Percentiles rank a stretch among this genome's conserved stretches.
Evolutionary conservation across 2,888 invertebrate genomes (phyloP).

Genomic region (Copidosoma aretas): DNA sequence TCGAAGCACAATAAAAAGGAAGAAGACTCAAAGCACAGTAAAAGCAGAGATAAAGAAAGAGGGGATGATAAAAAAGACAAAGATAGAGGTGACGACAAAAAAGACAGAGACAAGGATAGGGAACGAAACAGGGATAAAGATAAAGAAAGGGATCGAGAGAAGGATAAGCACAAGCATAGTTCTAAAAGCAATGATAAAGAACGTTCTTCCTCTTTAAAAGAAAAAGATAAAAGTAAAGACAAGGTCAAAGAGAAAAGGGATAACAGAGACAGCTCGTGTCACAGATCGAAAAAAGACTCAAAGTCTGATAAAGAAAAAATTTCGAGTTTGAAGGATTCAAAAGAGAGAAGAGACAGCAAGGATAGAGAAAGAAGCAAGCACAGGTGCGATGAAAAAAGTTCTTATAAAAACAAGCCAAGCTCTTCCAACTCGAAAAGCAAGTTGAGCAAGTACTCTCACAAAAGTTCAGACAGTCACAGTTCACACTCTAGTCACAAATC

Average conservation of each 20-base stretch:
- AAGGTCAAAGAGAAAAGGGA: constrained; percentile 35
- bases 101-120: constrained; percentile 37
- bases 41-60: constrained; percentile 38
- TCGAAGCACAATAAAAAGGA: constrained; percentile 19
- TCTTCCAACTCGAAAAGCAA: constrained; percentile 49
- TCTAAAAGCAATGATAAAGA: constrained; percentile 47
- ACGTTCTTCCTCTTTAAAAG: constrained; percentile 46
- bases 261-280: constrained; percentile 41
- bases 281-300: constrained; percentile 35
- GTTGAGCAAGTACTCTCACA: constrained; percentile 49
- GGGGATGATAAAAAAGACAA: constrained; percentile 33
- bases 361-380: constrained; percentile 44
- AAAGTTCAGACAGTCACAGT: constrained; percentile 47
- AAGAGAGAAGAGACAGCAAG: constrained; percentile 41
- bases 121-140: constrained; percentile 43
- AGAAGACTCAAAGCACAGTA: constrained; percentile 40
- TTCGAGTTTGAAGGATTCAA: constrained; percentile 43
- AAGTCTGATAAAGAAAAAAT: constrained; percentile 45
- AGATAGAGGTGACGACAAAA: constrained; percentile 40
- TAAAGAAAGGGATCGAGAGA: constrained; percentile 39
- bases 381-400: constrained; percentile 46
- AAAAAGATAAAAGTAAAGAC: constrained; percentile 42
- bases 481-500: constrained; percentile 52
- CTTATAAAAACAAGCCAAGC: constrained; percentile 51
- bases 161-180: constrained; percentile 49